Base-by-base conservation (phyloP, 1,140 invertebrate species). In the Venturia canescens region DNA sequence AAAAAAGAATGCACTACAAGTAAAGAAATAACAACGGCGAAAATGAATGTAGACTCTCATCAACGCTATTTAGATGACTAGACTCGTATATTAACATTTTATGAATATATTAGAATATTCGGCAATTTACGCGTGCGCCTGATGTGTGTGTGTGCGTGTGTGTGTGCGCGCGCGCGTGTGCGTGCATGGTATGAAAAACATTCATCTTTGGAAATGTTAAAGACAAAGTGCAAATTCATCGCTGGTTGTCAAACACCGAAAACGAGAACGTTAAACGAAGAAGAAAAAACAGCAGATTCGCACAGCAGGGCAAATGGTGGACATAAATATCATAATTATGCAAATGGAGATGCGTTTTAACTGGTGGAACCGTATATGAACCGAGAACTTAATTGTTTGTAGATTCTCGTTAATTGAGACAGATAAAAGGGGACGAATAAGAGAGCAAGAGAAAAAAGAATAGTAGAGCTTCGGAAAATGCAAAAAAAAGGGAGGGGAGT, bases 11-110 rank as follows among this genome's bases (percentile, higher is more conserved):
- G 13, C 11, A 44, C 38, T 11, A 13, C 7, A 9, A 44, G 7
- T 44, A 11, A 66, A 79, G 29, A 76, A 74, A 38, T 44, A 76
- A 44, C 60, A 31, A 31, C 70, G 60, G 38, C n/a, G 78, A 31
- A n/a, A 63, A 79, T 60, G n/a, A 31, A 66, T 27, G 38, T 82
- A 70, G 80, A 78, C 23, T 74, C n/a, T 53, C n/a, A 18, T 53
- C n/a, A 18, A 53, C 50, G 50, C 50, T 53, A 53, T 11, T 53
- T 53, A 53, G 50, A 21, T 3, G n/a, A n/a, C n/a, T 82, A 82
- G 80, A 82, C 78, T 82, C 77, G 57, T 79, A 82, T 82, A 53
- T 53, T 53, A 53, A 53, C 50, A 26, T 74, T 74, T 72, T 82
- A 82, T 78, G 38, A 60, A 76, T 67, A 23, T 34, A 50, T 78